Conservation (phyloP, 2,113 vertebrate species). For the Salvelinus alpinus region DNA sequence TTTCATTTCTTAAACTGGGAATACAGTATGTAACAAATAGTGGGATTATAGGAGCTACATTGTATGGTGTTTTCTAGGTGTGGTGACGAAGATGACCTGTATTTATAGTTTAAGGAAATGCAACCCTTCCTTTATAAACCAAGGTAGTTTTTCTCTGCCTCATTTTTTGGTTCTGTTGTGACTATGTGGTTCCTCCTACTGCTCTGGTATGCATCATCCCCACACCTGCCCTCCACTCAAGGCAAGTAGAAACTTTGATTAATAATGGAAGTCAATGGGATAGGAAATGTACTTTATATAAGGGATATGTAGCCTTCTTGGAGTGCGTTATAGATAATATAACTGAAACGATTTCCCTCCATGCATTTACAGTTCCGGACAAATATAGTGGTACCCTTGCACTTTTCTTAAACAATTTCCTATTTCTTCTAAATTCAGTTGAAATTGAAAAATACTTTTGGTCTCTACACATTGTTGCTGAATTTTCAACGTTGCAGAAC, state of each 20-base stretch:
- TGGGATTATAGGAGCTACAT: too few species aligned
- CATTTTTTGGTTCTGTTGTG: neutral
- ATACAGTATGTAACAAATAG: too few species aligned
- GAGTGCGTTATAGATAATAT: neutral
- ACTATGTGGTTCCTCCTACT: neutral
- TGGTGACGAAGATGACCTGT: neutral
- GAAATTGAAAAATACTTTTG: too few species aligned
- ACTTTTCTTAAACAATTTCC: too few species aligned
- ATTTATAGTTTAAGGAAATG: neutral
- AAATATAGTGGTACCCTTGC: neutral
- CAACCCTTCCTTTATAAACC: neutral
- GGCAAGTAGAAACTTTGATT: neutral
- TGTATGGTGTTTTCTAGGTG: too few species aligned
- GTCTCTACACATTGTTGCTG: too few species aligned
- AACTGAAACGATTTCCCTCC: neutral
- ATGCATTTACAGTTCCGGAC: neutral
- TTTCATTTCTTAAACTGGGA: too few species aligned
- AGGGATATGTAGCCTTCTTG: neutral
- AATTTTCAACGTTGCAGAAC: neutral
- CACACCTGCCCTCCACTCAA: neutral
- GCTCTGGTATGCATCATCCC: neutral
- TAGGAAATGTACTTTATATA: too few species aligned
- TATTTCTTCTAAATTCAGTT: too few species aligned
- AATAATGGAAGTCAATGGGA: too few species aligned
- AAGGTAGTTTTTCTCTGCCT: neutral